Evolutionary conservation across 2,113 vertebrate genomes (phyloP), one percentile per base, ranked within the genome.

Genomic region (Leiothrix lutea): DNA sequence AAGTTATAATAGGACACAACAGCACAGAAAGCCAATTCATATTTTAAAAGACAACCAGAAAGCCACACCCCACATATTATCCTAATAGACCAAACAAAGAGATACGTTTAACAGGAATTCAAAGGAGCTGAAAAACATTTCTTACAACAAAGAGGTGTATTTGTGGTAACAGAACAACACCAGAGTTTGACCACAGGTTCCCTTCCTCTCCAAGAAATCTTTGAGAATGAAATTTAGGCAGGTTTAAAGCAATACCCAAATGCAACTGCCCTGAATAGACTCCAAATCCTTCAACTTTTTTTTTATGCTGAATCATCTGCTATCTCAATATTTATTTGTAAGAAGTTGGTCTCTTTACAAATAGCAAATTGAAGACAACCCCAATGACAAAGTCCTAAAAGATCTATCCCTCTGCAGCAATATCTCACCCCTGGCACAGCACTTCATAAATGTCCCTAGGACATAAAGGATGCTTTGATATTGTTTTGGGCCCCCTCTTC

Each of bases 201-300:
- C 57, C 23, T 60, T 42, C 42, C 29, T 28, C 28, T 48, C 8
- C 67, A 38, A 11, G 15, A 89, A 78, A 57, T 14, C 9, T 24
- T 12, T 45, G 36, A 36, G 19, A 72, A 58, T 0, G 1, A 25
- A 75, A 6, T 33, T 62, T 38, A 29, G 22, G 29, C 12, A 83
- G 7, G 28, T 40, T 81, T 66, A 65, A 78, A 81, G 22, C 33
- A 61, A 69, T 12, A 45, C 9, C 69, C 0, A 6, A 36, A 72
- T 14, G 4, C 22, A 73, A 48, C 33, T 51, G 15, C 40, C 36
- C 44, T 47, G 7, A 65, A 31, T 0, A 57, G 11, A 36, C 5
- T 69, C 1, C 2, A 0, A 47, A 31, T n/a, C 29, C 26, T 87
- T n/a, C 17, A 67, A 44, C 5, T 20, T 50, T 16, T 20, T 50